phyloP scores from a whole-genome alignment of 2,797 vertebrate genomes.

The Hypotaenidia okinawae region DNA sequence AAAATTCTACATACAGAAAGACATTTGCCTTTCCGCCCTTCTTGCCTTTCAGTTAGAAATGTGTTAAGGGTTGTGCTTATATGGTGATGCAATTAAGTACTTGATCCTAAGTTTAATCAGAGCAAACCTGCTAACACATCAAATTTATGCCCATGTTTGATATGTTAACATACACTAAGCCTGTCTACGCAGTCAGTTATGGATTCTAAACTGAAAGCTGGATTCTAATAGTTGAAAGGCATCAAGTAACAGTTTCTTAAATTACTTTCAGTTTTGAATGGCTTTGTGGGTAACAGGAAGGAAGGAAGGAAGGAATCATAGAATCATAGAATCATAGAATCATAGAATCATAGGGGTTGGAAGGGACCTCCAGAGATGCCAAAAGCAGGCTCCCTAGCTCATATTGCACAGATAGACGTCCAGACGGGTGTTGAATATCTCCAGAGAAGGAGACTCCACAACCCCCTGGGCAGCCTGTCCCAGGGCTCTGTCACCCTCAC shows the following conservation, averaged over 20 bases:
- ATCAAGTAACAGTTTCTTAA: slow-evolving; percentile 1
- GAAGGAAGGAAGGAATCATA: too few species aligned
- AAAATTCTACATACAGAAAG: background rate
- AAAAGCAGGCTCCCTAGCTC: too few species aligned
- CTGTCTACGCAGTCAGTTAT: slow-evolving; percentile 25
- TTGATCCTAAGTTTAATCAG: slow-evolving; percentile 40
- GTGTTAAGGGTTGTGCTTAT: background rate
- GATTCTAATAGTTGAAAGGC: slow-evolving; percentile 12
- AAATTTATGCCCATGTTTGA: slow-evolving; percentile 39
- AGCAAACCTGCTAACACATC: slow-evolving; percentile 29
- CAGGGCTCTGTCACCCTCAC: too few species aligned
- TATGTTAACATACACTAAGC: slow-evolving; percentile 43
- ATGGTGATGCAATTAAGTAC: slow-evolving; percentile 25
- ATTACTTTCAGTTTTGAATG: background rate
- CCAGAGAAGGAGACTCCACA: too few species aligned
- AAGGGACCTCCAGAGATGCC: too few species aligned
- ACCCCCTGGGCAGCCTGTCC: too few species aligned
- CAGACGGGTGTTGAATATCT: too few species aligned
- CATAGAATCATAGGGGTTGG: too few species aligned
- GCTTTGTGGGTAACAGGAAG: background rate
- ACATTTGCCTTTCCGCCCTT: background rate
- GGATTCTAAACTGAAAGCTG: background rate
- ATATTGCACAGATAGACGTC: too few species aligned
- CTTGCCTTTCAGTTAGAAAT: background rate
- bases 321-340: too few species aligned